A percentile compares a stretch with the other conserved stretches of the same genome.
Conservation (phyloP, 2,888 invertebrate species). For the Neocrepidodera transversa region DNA sequence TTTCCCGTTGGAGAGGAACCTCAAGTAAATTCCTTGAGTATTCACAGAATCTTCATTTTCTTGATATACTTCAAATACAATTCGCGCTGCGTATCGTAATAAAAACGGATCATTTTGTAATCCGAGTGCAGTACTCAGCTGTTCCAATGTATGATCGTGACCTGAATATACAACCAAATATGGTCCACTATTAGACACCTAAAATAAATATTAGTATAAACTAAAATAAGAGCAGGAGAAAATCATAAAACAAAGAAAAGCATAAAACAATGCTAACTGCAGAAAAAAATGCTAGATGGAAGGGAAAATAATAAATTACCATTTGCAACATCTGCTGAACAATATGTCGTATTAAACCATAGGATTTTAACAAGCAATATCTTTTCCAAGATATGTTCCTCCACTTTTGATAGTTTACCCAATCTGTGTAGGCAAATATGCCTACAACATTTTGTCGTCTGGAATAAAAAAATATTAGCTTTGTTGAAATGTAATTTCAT, state of each 20-base stretch:
- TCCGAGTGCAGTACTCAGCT: conserved; percentile 82
- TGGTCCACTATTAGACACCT: conserved; percentile 57
- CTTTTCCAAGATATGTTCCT: conserved; percentile 67
- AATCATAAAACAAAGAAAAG: too few relatives aligned
- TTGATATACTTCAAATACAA: conserved; percentile 88
- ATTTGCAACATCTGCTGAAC: conserved; percentile 82
- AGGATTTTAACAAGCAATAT: conserved; percentile 76
- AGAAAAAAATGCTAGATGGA: not conserved
- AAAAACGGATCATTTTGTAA: conserved; percentile 70
- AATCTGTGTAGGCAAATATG: conserved; percentile 82
- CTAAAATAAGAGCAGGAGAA: too few relatives aligned
- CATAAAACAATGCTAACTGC: too few relatives aligned
- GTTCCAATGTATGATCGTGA: conserved; percentile 90
- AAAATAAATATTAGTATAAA: conserved; percentile 21
- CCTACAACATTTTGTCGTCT: conserved; percentile 73
- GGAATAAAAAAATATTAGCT: conserved; percentile 32
- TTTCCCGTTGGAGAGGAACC: conserved; percentile 84
- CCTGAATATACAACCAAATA: conserved; percentile 70
- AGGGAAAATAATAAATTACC: conserved; percentile 60
- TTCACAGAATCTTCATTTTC: conserved; percentile 61
- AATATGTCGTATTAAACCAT: conserved; percentile 83
- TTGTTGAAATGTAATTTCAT: too few relatives aligned
- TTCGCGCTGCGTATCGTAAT: conserved; percentile 81
- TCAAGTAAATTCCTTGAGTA: conserved; percentile 78
- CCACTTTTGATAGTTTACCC: conserved; percentile 74